Conservation (phyloP, 2,113 vertebrate species). For the Triplophysa dalaica region DNA sequence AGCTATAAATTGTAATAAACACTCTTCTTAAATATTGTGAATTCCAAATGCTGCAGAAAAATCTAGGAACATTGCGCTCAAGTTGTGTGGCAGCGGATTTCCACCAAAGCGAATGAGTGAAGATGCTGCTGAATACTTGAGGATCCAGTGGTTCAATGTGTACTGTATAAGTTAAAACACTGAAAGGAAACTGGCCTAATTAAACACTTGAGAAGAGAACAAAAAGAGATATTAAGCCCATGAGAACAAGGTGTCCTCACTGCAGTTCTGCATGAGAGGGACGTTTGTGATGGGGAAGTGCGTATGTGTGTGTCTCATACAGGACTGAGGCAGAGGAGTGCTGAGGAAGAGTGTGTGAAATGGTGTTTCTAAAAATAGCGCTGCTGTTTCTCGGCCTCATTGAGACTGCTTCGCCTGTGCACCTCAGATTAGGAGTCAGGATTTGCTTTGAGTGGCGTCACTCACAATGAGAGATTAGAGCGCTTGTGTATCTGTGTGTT, state of each 20-base stretch:
- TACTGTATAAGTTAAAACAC: constrained; percentile 11
- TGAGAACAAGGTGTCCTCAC: constrained; percentile 18
- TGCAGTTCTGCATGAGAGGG: not conserved
- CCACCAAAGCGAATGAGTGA: not conserved
- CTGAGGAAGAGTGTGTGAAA: constrained; percentile 33
- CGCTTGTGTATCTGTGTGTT: constrained; percentile 30
- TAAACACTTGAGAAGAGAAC: constrained; percentile 13
- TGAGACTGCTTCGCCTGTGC: constrained; percentile 34
- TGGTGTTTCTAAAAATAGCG: constrained; percentile 51
- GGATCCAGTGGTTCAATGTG: constrained; percentile 1
- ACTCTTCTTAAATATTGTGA: too few relatives aligned
- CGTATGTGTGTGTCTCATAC: constrained; percentile 18
- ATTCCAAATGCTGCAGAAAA: too few relatives aligned
- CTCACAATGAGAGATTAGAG: constrained; percentile 44
- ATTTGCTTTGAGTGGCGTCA: constrained; percentile 48
- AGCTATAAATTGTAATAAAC: too few relatives aligned
- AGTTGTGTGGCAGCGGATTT: too few relatives aligned
- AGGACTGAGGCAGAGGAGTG: constrained; percentile 17
- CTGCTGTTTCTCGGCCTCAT: constrained; percentile 37
- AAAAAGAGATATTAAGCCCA: constrained; percentile 27
- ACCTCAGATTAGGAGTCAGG: constrained; percentile 54
- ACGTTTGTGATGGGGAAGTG: constrained; percentile 10
- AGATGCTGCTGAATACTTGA: not conserved
- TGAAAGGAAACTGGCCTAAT: constrained; percentile 17
- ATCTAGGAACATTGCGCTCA: too few relatives aligned